Conservation (phyloP, 2,888 invertebrate genomes). For the Megamerina dolium region DNA sequence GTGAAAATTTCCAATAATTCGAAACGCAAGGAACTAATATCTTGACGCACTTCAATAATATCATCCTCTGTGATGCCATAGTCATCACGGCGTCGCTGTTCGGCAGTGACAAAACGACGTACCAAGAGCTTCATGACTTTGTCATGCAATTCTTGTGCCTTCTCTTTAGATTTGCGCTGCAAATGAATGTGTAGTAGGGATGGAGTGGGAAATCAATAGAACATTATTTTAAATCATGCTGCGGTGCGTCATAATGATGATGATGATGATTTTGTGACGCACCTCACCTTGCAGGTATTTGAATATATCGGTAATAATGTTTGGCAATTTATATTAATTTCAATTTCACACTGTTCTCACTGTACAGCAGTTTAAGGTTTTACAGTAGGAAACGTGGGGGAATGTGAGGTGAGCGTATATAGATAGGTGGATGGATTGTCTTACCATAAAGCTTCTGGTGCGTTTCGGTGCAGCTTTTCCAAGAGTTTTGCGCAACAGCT, state of each 20-base stretch:
- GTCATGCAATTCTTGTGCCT: conserved; percentile 68
- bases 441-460: conserved; percentile 59
- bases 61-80: conserved; percentile 94
- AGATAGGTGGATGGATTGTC: no score
- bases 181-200: conserved; percentile 2
- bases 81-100: conserved; percentile 82
- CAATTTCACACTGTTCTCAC: no score
- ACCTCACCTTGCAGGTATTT: background rate
- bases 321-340: conserved; percentile 12
- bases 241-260: no score
- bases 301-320: conserved; percentile 10
- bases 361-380: no score
- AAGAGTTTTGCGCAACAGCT: conserved; percentile 57
- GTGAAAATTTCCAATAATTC: conserved; percentile 87
- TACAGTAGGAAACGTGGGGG: no score
- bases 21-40: conserved; percentile 89
- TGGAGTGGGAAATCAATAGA: background rate
- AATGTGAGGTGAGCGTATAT: no score
- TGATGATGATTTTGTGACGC: no score
- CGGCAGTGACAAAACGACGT: conserved; percentile 83
- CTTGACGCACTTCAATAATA: conserved; percentile 95
- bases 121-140: conserved; percentile 82
- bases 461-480: conserved; percentile 49
- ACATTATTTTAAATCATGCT: no score
- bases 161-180: conserved; percentile 68